Conservation (phyloP, 2,888 invertebrate species). For the Petrophora chlorosata region DNA sequence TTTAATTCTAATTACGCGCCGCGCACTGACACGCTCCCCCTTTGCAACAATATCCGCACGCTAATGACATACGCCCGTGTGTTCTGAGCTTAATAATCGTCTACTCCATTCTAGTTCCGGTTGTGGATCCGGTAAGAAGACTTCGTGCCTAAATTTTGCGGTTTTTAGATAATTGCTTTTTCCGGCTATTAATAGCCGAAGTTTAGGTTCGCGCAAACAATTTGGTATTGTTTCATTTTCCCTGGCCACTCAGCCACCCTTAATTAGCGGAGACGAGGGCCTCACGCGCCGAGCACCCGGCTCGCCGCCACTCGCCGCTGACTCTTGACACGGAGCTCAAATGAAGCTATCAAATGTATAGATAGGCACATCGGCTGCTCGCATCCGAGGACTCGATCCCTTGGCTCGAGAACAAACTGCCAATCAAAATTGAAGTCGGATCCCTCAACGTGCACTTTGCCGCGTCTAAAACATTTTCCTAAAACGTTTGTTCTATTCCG, state of each 20-base stretch:
- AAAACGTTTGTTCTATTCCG: not conserved
- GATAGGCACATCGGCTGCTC: not conserved
- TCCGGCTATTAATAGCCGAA: slow-evolving; percentile 20
- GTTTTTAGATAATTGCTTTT: slow-evolving; percentile 35
- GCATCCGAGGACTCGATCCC: not conserved
- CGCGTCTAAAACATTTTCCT: slow-evolving; percentile 1
- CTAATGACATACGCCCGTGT: slow-evolving; percentile 3
- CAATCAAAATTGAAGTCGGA: slow-evolving; percentile 10
- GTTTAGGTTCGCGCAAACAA: slow-evolving; percentile 15
- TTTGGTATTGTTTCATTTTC: slow-evolving; percentile 2
- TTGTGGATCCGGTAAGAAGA: not conserved
- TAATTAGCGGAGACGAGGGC: slow-evolving; percentile 13
- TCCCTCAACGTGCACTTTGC: not conserved
- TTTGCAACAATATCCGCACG: not conserved
- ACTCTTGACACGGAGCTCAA: not conserved
- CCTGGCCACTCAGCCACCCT: slow-evolving; percentile 3
- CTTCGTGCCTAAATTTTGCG: slow-evolving; percentile 8
- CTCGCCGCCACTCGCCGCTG: not conserved
- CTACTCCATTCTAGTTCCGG: no score
- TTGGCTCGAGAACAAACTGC: not conserved
- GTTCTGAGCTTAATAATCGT: not conserved
- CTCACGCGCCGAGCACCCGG: not conserved
- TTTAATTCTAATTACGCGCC: slow-evolving; percentile 20
- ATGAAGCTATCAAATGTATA: not conserved
- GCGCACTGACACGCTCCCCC: not conserved